Evolutionary conservation across 92 coral and sea anemone genomes (phyloP).

Genomic region (Metridium senile): DNA sequence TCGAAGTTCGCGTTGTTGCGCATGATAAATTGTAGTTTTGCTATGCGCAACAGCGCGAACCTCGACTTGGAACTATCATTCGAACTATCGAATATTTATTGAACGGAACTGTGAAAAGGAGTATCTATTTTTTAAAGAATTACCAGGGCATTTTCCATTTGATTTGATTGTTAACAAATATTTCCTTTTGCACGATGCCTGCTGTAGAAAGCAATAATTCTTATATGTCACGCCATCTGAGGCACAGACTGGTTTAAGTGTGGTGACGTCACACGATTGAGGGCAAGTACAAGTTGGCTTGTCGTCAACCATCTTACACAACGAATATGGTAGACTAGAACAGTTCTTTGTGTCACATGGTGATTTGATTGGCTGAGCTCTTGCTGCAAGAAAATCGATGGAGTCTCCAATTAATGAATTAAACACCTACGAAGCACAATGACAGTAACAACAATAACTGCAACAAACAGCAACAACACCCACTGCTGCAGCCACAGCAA

Average conservation of each 20-base stretch:
- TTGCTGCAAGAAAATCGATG: not conserved
- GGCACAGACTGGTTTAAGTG: constrained; percentile 18
- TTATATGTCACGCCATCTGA: constrained; percentile 25
- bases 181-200: constrained; percentile 2
- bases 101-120: too few relatives aligned
- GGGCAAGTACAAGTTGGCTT: constrained; percentile 25
- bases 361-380: not conserved
- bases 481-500: too few relatives aligned
- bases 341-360: constrained; percentile 25
- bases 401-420: too few relatives aligned
- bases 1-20: too few relatives aligned
- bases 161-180: not conserved
- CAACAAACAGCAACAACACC: not conserved
- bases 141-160: constrained; percentile 13
- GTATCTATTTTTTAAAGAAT: too few relatives aligned
- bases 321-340: constrained; percentile 7
- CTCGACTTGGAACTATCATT: too few relatives aligned
- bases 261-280: not conserved
- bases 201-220: constrained; percentile 5
- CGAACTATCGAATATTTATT: too few relatives aligned
- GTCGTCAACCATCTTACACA: constrained; percentile 5
- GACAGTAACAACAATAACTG: not conserved
- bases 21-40: too few relatives aligned
- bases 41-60: too few relatives aligned
- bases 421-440: too few relatives aligned